Conservation (phyloP, 2,797 vertebrate species). For the Cyclura pinguis region DNA sequence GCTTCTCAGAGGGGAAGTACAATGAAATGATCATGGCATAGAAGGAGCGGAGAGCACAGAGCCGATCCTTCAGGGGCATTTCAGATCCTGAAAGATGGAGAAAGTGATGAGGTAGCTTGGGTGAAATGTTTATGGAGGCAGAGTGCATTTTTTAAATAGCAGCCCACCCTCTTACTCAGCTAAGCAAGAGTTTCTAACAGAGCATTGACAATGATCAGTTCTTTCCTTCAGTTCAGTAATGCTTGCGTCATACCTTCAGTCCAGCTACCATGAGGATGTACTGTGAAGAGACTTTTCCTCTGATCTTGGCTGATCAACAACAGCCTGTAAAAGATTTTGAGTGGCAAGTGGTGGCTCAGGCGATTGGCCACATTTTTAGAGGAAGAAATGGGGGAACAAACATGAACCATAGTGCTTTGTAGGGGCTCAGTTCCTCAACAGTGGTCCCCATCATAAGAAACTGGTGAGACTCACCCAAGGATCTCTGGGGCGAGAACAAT, state of each 20-base stretch:
- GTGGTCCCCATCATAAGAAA: no score
- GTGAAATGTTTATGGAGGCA: neutral
- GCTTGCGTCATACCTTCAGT: constrained; percentile 56
- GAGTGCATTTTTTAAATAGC: neutral
- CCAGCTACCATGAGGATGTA: constrained; percentile 59
- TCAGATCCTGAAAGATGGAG: neutral
- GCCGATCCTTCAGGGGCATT: constrained; percentile 72
- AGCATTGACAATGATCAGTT: neutral
- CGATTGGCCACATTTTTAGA: neutral
- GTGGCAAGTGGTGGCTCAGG: neutral
- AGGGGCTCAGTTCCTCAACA: neutral
- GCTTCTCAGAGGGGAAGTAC: constrained; percentile 79
- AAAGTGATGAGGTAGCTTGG: neutral
- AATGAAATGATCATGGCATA: constrained; percentile 83
- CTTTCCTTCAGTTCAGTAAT: neutral
- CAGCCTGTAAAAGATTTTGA: constrained; percentile 66
- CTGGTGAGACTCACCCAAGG: constrained; percentile 77
- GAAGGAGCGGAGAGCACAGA: constrained; percentile 86
- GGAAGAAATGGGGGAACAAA: neutral
- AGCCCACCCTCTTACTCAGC: neutral
- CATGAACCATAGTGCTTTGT: no score
- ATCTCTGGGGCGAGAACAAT: constrained; percentile 81
- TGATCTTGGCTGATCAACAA: constrained; percentile 88
- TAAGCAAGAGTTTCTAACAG: neutral
- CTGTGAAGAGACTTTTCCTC: constrained; percentile 83